Evolutionary conservation across 2,797 vertebrate species (phyloP).

Genomic region (Pseudochirops corinnae): DNA sequence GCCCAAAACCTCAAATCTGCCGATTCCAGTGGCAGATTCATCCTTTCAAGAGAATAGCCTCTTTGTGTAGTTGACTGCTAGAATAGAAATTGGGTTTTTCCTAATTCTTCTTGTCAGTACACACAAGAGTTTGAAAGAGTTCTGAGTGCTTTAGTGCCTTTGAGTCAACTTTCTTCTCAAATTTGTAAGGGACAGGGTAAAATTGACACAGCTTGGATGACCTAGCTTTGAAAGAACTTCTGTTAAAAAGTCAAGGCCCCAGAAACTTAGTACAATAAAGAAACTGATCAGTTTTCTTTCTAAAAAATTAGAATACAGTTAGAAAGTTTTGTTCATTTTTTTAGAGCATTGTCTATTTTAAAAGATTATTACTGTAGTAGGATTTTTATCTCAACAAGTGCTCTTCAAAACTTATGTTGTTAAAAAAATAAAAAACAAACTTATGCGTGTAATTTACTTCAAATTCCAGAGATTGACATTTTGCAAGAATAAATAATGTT

Average conservation of each 20-base stretch:
- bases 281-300: slow-evolving; percentile 45
- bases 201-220: slow-evolving; percentile 33
- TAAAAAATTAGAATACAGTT: neutral
- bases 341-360: slow-evolving; percentile 36
- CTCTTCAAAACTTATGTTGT: slow-evolving; percentile 40
- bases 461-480: slow-evolving; percentile 6
- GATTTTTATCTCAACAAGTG: slow-evolving; percentile 53
- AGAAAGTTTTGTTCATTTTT: slow-evolving; percentile 37
- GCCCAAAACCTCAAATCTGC: slow-evolving; percentile 57
- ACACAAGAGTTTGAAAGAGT: neutral
- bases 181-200: slow-evolving; percentile 49
- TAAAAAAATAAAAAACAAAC: neutral
- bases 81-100: slow-evolving; percentile 56
- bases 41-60: slow-evolving; percentile 60
- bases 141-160: slow-evolving; percentile 42
- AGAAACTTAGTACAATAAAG: slow-evolving; percentile 56
- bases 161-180: slow-evolving; percentile 47
- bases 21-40: slow-evolving; percentile 64
- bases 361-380: slow-evolving; percentile 28
- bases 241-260: slow-evolving; percentile 60
- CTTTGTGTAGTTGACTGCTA: slow-evolving; percentile 66
- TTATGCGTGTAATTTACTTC: slow-evolving; percentile 44
- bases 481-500: slow-evolving; percentile 54
- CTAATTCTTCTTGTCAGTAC: slow-evolving; percentile 34
- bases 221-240: slow-evolving; percentile 60